phyloP scores from a whole-genome alignment of 2,113 vertebrate species.

The Prolemur simus region DNA sequence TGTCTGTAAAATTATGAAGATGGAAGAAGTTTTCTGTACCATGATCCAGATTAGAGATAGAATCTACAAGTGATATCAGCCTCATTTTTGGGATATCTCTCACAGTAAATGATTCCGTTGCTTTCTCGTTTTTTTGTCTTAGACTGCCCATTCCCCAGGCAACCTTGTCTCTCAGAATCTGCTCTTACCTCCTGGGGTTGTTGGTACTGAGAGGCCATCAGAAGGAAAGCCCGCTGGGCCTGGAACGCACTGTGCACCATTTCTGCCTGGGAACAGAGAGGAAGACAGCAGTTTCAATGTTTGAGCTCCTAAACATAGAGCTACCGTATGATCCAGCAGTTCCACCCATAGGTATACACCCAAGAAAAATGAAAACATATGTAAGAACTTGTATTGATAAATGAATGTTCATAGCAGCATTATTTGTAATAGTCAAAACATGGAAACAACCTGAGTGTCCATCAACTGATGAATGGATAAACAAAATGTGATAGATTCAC shows the following conservation, averaged over 20 bases:
- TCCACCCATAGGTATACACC: neutral
- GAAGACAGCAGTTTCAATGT: constrained; percentile 57
- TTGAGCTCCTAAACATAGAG: neutral
- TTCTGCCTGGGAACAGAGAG: constrained; percentile 88
- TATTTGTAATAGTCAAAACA: neutral
- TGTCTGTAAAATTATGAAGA: neutral
- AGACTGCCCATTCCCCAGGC: neutral
- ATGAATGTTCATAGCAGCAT: neutral
- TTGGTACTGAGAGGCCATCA: constrained; percentile 91
- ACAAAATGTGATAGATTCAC: neutral
- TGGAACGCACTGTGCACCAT: constrained; percentile 94
- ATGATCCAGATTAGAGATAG: neutral
- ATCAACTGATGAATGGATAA: neutral
- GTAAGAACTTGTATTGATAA: neutral
- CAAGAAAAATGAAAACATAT: neutral
- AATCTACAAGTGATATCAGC: rapidly evolving
- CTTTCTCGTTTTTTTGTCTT: neutral
- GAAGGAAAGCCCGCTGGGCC: constrained; percentile 91
- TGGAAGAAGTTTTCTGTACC: neutral
- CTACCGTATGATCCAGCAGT: neutral
- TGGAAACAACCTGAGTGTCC: neutral
- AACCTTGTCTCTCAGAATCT: neutral
- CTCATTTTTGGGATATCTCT: neutral
- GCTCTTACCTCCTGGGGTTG: constrained; percentile 93
- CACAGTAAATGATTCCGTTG: neutral